Percentiles rank a stretch among this genome's conserved stretches.
Evolutionary conservation across 2,797 vertebrate genomes (phyloP).

Genomic region (Xenops minutus): DNA sequence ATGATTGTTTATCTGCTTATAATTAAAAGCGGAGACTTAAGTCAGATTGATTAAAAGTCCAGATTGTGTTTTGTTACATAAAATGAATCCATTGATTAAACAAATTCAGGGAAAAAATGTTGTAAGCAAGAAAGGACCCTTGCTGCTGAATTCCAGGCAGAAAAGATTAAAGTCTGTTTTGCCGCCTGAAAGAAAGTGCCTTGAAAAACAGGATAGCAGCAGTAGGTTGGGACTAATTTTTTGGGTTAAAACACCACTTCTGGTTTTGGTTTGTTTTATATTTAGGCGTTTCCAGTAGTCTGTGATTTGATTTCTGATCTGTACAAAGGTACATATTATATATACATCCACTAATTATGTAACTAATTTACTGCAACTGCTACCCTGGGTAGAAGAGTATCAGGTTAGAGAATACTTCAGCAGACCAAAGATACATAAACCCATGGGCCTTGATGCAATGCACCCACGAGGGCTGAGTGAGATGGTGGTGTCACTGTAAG

Average conservation of each 20-base stretch:
- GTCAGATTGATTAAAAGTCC: background rate
- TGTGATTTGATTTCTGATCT: background rate
- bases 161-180: background rate
- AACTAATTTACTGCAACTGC: background rate
- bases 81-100: background rate
- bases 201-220: background rate
- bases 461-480: background rate
- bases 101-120: background rate
- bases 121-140: background rate
- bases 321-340: background rate
- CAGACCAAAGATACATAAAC: background rate
- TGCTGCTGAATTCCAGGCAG: background rate
- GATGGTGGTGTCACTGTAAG: background rate
- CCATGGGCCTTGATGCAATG: background rate
- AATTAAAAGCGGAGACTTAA: background rate
- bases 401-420: background rate
- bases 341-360: background rate
- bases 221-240: background rate
- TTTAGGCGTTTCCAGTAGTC: background rate
- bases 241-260: background rate
- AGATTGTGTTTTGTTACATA: background rate
- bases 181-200: background rate
- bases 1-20: background rate
- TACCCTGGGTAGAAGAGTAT: background rate
- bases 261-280: background rate